Evolutionary conservation across 2,888 invertebrate species (phyloP).

Genomic region (Acronicta psi): DNA sequence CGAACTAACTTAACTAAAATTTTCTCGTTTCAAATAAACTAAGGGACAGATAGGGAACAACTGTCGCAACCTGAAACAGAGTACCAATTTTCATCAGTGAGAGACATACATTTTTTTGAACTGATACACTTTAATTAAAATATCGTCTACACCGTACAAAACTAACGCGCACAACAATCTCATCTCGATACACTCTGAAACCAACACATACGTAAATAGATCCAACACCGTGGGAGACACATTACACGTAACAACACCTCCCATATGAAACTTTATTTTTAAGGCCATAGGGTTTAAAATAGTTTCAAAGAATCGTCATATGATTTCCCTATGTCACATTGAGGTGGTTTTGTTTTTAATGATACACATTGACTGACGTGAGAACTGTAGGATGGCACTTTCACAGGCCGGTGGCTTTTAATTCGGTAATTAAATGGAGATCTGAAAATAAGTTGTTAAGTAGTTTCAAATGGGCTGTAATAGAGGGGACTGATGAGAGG

Average conservation of each 20-base stretch:
- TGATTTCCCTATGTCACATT: slow-evolving; percentile 57
- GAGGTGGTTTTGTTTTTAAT: slow-evolving; percentile 77
- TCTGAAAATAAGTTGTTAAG: slow-evolving; percentile 60
- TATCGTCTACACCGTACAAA: slow-evolving; percentile 5
- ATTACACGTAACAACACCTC: slow-evolving; percentile 42
- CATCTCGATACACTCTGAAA: slow-evolving; percentile 47
- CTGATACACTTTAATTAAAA: no score
- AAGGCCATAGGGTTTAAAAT: slow-evolving; percentile 54
- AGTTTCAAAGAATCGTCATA: slow-evolving; percentile 15
- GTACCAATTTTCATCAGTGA: no score
- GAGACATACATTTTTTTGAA: no score
- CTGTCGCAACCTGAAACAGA: no score
- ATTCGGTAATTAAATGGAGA: slow-evolving; percentile 62
- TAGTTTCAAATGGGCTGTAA: slow-evolving; percentile 57
- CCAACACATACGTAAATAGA: slow-evolving; percentile 70
- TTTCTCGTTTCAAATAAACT: no score
- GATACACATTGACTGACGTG: slow-evolving; percentile 82
- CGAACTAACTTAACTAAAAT: no score
- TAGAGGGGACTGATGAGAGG: slow-evolving; percentile 47
- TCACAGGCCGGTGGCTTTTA: slow-evolving; percentile 74
- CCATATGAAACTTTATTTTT: slow-evolving; percentile 50
- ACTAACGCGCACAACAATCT: slow-evolving; percentile 37
- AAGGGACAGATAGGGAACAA: no score
- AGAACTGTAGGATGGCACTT: slow-evolving; percentile 76
- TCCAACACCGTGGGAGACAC: slow-evolving; percentile 75